phyloP scores from a whole-genome alignment of 2,113 vertebrate genomes.

The Scatophagus argus region DNA sequence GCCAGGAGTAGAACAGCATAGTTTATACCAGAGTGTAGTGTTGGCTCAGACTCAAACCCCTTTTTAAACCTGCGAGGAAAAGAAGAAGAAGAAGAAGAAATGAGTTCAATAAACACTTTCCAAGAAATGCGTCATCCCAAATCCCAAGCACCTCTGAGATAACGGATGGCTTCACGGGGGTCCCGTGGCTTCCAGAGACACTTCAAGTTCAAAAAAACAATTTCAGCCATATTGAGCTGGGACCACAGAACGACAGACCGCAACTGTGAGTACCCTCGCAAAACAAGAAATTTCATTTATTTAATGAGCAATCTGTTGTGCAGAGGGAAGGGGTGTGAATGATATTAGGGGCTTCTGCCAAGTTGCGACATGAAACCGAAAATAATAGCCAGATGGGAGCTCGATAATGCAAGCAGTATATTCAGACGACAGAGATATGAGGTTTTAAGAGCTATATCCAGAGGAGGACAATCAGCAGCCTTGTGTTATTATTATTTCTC shows the following conservation, averaged over 20 bases:
- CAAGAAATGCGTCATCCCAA: slow-evolving; percentile 44
- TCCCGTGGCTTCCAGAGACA: slow-evolving; percentile 25
- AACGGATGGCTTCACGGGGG: slow-evolving; percentile 27
- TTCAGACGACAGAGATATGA: slow-evolving; percentile 50
- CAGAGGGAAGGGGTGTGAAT: slow-evolving; percentile 35
- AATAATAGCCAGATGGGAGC: slow-evolving; percentile 66
- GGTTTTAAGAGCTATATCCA: slow-evolving; percentile 52
- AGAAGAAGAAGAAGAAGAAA: slow-evolving; percentile 29
- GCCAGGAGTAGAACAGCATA: slow-evolving; percentile 96
- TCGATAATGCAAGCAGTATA: slow-evolving; percentile 40
- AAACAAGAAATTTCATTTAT: slow-evolving; percentile 67
- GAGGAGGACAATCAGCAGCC: slow-evolving; percentile 39
- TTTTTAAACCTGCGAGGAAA: slow-evolving; percentile 91
- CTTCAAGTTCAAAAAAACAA: slow-evolving; percentile 56
- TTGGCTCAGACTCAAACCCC: slow-evolving; percentile 98
- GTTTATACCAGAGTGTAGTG: slow-evolving; percentile 98
- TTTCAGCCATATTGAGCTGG: slow-evolving; percentile 68
- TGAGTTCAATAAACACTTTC: slow-evolving; percentile 36
- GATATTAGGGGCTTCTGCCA: slow-evolving; percentile 54
- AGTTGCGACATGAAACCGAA: slow-evolving; percentile 42
- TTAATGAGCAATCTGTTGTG: slow-evolving; percentile 75
- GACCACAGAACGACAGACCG: slow-evolving; percentile 48
- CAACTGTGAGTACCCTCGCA: slow-evolving; percentile 36
- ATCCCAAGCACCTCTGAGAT: slow-evolving; percentile 29
- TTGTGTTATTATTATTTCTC: slow-evolving; percentile 17